Conservation (phyloP, 2,888 invertebrate species). For the Steromphala cineraria region DNA sequence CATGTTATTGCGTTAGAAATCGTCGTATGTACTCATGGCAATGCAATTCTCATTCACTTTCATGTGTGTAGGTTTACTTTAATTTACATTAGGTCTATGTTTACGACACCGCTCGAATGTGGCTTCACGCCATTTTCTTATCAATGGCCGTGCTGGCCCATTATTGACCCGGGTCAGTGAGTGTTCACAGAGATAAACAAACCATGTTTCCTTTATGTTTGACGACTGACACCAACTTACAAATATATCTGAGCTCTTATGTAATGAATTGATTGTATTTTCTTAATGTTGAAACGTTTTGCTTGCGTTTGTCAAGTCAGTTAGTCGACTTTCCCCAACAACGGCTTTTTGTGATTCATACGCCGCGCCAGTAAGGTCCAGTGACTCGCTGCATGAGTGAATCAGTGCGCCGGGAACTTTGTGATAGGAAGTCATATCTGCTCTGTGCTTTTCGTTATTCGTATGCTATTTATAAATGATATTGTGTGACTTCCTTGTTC, state of each 20-base stretch:
- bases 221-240: neutral
- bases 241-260: no score
- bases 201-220: neutral
- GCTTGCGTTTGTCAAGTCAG: neutral
- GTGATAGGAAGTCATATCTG: neutral
- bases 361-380: neutral
- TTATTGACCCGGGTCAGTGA: neutral
- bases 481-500: neutral
- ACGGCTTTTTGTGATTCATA: neutral
- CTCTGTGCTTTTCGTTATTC: no score
- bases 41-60: neutral
- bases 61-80: neutral
- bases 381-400: slow-evolving; percentile 1
- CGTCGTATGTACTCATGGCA: neutral
- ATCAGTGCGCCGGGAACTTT: neutral
- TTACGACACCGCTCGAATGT: neutral
- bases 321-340: neutral
- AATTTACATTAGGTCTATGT: neutral
- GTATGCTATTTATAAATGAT: no score
- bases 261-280: no score
- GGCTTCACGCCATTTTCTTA: slow-evolving; percentile 17
- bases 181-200: neutral
- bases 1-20: neutral
- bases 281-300: neutral
- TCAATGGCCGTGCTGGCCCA: neutral